phyloP scores from a whole-genome alignment of 1,140 invertebrate species.

The Ostrea edulis region DNA sequence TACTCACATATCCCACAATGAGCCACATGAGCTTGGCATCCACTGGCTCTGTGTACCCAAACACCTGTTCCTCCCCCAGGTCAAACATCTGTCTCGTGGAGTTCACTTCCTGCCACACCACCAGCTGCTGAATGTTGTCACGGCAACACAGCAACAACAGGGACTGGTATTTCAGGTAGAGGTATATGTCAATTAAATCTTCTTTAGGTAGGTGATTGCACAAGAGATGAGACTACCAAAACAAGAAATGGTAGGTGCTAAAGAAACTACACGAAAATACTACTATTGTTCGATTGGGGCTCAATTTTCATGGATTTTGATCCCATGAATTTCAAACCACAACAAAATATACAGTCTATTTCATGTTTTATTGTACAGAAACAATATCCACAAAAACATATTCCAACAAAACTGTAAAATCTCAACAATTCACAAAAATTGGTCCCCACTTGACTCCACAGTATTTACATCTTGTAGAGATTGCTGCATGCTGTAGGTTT shows the following conservation, averaged over 20 bases:
- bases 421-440: too few relatives aligned
- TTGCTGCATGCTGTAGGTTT: too few relatives aligned
- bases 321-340: too few relatives aligned
- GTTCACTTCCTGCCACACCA: slow-evolving; percentile 77
- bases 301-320: too few relatives aligned
- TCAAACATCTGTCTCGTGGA: slow-evolving; percentile 65
- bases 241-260: neutral
- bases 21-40: slow-evolving; percentile 73
- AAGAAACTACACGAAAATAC: too few relatives aligned
- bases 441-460: too few relatives aligned
- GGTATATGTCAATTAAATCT: slow-evolving; percentile 72
- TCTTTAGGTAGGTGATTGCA: slow-evolving; percentile 74
- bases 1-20: slow-evolving; percentile 76
- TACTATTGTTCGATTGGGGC: too few relatives aligned
- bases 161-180: slow-evolving; percentile 71
- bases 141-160: slow-evolving; percentile 69
- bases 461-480: too few relatives aligned
- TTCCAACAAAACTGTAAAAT: too few relatives aligned
- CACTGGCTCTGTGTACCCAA: slow-evolving; percentile 72
- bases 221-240: slow-evolving; percentile 73
- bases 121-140: slow-evolving; percentile 71
- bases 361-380: too few relatives aligned
- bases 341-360: too few relatives aligned
- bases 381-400: too few relatives aligned
- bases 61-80: slow-evolving; percentile 56